Evolutionary conservation across 2,888 invertebrate species (phyloP).

Genomic region (Acanthococcus lagerstroemiae): DNA sequence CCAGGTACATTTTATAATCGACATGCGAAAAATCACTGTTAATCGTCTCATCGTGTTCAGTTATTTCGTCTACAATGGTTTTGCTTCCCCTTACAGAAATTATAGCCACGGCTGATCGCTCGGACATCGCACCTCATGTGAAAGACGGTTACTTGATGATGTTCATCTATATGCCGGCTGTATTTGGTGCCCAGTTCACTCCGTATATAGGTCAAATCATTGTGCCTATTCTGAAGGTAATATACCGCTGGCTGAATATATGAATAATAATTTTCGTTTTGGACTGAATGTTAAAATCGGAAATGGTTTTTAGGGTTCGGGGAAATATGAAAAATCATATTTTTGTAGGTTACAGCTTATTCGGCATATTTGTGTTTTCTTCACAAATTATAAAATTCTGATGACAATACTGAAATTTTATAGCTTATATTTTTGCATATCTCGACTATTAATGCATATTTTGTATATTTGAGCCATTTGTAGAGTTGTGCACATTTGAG

Average conservation of each 20-base stretch:
- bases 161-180: slow-evolving; percentile 98
- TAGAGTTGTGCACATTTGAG: too few species aligned
- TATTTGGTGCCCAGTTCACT: slow-evolving; percentile 90
- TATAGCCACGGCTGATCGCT: slow-evolving; percentile 82
- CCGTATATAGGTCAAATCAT: slow-evolving; percentile 95
- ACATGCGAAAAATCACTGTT: background rate
- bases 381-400: too few species aligned
- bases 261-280: background rate
- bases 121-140: slow-evolving; percentile 90
- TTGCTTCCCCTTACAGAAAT: slow-evolving; percentile 52
- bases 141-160: slow-evolving; percentile 99
- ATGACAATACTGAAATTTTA: too few species aligned
- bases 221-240: slow-evolving; percentile 76
- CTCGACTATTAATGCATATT: too few species aligned
- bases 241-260: background rate
- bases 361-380: too few species aligned
- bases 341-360: too few species aligned
- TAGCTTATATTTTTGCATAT: too few species aligned
- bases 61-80: background rate
- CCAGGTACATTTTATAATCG: slow-evolving; percentile 49
- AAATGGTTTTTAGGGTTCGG: background rate
- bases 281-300: background rate
- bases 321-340: too few species aligned
- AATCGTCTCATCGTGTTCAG: background rate
- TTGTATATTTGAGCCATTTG: too few species aligned